Base-by-base conservation (phyloP, 2,797 vertebrate species). In the Lacerta bilineata region DNA sequence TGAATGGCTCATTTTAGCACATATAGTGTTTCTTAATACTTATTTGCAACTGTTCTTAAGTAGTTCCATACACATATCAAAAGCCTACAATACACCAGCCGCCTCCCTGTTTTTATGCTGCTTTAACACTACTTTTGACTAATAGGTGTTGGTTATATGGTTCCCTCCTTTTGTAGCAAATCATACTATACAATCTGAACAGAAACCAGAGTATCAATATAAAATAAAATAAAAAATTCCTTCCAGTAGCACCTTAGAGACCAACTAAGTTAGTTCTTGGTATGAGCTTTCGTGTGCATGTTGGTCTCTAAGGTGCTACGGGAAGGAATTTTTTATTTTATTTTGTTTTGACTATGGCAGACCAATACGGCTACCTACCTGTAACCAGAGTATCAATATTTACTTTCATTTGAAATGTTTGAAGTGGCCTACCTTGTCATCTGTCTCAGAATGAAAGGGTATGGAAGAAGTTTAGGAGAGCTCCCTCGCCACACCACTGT, bases 351-450 rank as follows among this genome's bases (percentile, higher is more conserved):
- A 33, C 33, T 33, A 33, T 33, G 33, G 33, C 33, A 33, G 33
- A 33, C 33, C 33, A 33, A 33, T 33, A 33, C 33, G 33, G 33
- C 33, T 33, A 33, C 33, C 33, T 33, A 33, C 33, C 33, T 33
- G 33, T 33, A 55, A 55, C 50, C 50, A 55, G 50, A 55, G 50
- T 15, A 41, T 83, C 79, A 13, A 2, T 13, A 66, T 46, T 33
- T 41, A 25, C 33, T 87, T 13, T 11, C 74, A 79, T 79, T 78
- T 86, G 43, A 55, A 9, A 29, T 39, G 8, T 84, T n/a, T 79
- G 61, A 43, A 55, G 5, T 69, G 10, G 36, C 84, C 33, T 82
- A 89, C 84, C 88, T 86, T 77, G 71, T n/a, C 4, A 61, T 50
- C 17, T 13, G 39, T 80, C 25, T 66, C 81, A 29, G 43, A 68